A percentile compares a stretch with the other conserved stretches of the same genome.
These are phyloP conservation scores for Etheostoma nigrum DNA, from an alignment of 2,797 vertebrate genomes.

Conservation along the genomic window DNA sequence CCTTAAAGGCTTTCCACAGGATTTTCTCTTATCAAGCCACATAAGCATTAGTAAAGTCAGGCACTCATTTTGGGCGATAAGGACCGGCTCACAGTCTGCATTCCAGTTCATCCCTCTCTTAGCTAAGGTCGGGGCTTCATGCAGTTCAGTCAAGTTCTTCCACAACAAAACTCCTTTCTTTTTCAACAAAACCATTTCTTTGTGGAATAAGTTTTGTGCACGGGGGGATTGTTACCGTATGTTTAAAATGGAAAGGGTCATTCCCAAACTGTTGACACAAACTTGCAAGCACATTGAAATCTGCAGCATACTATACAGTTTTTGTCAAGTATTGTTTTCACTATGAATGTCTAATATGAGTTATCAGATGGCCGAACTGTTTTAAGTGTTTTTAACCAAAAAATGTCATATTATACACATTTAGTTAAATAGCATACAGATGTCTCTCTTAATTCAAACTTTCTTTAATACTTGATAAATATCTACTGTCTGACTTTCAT, in stretches of 20 bases:
- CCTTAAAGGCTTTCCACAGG: background rate
- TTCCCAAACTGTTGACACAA: background rate
- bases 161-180: background rate
- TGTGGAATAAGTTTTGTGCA: background rate
- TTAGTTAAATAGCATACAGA: too few species aligned
- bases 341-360: background rate
- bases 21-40: background rate
- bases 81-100: background rate
- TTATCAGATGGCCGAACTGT: background rate
- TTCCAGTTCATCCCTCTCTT: conserved; percentile 5
- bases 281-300: background rate
- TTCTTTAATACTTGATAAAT: background rate
- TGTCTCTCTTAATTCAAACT: background rate
- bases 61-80: background rate
- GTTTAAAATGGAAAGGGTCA: background rate
- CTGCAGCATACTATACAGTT: too few species aligned
- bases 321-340: background rate
- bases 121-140: background rate
- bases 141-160: background rate
- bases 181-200: background rate
- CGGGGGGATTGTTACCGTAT: background rate
- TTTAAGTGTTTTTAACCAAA: background rate
- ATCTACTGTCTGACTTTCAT: background rate
- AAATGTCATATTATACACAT: background rate
- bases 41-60: background rate